These are phyloP conservation scores for Sphaerophoria rueppellii DNA, from an alignment of 2,888 invertebrate species.

Conservation along the genomic window DNA sequence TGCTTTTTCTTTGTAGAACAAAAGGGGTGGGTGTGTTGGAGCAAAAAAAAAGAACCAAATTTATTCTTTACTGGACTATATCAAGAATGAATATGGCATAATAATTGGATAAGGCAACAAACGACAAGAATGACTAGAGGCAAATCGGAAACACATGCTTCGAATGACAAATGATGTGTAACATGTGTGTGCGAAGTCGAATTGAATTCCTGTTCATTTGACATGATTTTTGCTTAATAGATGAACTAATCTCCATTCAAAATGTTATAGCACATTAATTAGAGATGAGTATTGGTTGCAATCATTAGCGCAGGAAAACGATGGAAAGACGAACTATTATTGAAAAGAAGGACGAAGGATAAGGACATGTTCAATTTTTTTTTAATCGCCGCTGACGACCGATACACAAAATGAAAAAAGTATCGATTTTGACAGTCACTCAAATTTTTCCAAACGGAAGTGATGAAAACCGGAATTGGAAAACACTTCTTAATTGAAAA, in stretches of 20 bases:
- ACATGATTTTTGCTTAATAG: slow-evolving; percentile 34
- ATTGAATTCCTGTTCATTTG: slow-evolving; percentile 15
- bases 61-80: not conserved
- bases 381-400: too few relatives aligned
- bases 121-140: slow-evolving; percentile 3
- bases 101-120: not conserved
- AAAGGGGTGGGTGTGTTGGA: slow-evolving; percentile 23
- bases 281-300: not conserved
- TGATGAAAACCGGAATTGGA: too few relatives aligned
- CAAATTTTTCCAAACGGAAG: too few relatives aligned
- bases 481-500: too few relatives aligned
- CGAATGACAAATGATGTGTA: slow-evolving; percentile 70
- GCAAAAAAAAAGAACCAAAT: not conserved
- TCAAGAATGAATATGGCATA: not conserved
- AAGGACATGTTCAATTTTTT: too few relatives aligned
- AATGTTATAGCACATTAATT: not conserved
- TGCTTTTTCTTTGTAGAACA: not conserved
- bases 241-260: slow-evolving; percentile 15
- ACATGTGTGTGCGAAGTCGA: slow-evolving; percentile 59
- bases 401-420: too few relatives aligned
- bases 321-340: too few relatives aligned
- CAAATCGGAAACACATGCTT: slow-evolving; percentile 66
- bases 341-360: too few relatives aligned
- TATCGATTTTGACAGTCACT: too few relatives aligned
- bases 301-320: too few relatives aligned